These are phyloP conservation scores for Drosophila longiperda DNA, from an alignment of 2,888 invertebrate genomes.

Conservation along the genomic window DNA sequence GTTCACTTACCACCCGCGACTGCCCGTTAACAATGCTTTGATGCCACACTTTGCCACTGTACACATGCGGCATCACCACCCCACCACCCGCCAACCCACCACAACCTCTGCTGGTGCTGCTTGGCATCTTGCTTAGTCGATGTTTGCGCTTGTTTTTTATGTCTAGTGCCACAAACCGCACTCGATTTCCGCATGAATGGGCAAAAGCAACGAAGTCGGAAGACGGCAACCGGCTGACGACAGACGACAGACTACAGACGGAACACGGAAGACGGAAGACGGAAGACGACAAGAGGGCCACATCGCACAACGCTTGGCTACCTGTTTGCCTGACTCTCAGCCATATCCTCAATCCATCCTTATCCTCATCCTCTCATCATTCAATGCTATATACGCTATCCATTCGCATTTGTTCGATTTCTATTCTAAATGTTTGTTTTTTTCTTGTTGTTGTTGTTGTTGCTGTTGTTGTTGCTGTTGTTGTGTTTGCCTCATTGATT, in stretches of 20 bases:
- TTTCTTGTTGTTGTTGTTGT: slow-evolving; percentile 8
- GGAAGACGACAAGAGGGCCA: slow-evolving; percentile 17
- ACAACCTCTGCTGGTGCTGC: slow-evolving; percentile 8
- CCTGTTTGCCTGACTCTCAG: slow-evolving; percentile 49
- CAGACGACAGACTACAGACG: slow-evolving; percentile 10
- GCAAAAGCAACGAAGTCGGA: slow-evolving; percentile 31
- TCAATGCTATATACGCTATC: slow-evolving; percentile 29
- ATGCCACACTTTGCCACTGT: slow-evolving; percentile 47
- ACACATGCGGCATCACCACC: neutral
- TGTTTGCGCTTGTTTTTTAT: slow-evolving; percentile 58
- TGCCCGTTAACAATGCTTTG: slow-evolving; percentile 41
- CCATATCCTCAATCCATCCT: slow-evolving; percentile 13
- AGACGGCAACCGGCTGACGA: slow-evolving; percentile 9
- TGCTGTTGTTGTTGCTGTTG: slow-evolving; percentile 12
- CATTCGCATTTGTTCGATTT: slow-evolving; percentile 24
- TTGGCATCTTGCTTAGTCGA: slow-evolving; percentile 2
- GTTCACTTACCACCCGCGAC: slow-evolving; percentile 1
- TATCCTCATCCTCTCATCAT: slow-evolving; percentile 11
- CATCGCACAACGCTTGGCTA: slow-evolving; percentile 32
- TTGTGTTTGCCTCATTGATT: slow-evolving; percentile 74
- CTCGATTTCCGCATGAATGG: slow-evolving; percentile 74
- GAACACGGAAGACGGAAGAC: neutral
- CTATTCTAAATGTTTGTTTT: slow-evolving; percentile 3
- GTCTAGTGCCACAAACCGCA: slow-evolving; percentile 70
- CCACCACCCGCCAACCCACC: slow-evolving; percentile 5